phyloP scores from a whole-genome alignment of 30 jellyfish, hydroid and myxozoan genomes.

The Aurelia sp. region DNA sequence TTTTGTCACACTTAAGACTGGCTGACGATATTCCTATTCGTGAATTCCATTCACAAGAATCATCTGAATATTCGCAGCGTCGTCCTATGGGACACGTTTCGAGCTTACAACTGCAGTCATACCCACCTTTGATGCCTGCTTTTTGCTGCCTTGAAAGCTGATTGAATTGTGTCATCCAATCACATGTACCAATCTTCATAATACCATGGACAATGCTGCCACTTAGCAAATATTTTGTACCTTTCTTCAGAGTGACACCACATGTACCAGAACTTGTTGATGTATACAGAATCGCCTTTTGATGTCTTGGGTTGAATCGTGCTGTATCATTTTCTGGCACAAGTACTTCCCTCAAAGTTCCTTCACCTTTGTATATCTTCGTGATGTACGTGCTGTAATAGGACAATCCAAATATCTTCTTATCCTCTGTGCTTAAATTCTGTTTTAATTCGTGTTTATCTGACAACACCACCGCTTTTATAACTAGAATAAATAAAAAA shows the following conservation, averaged over 20 bases:
- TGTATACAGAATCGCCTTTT: slow-evolving; percentile 54
- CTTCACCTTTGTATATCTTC: slow-evolving; percentile 53
- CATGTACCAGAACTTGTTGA: slow-evolving; percentile 64
- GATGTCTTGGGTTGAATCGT: slow-evolving; percentile 47
- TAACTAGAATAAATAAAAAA: slow-evolving; percentile 9
- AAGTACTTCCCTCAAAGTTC: slow-evolving; percentile 7
- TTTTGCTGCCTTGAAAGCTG: slow-evolving; percentile 57
- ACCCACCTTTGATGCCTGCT: slow-evolving; percentile 76
- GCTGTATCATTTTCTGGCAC: slow-evolving; percentile 39
- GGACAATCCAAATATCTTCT: slow-evolving; percentile 23
- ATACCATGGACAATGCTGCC: slow-evolving; percentile 45
- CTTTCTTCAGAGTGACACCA: slow-evolving; percentile 60
- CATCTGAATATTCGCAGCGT: slow-evolving; percentile 15
- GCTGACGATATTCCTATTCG: neutral
- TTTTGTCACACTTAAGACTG: slow-evolving; percentile 37
- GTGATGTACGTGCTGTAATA: slow-evolving; percentile 65
- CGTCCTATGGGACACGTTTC: slow-evolving; percentile 58
- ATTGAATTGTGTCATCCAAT: slow-evolving; percentile 55
- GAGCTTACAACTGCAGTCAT: slow-evolving; percentile 83
- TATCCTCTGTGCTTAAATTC: slow-evolving; percentile 31
- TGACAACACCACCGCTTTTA: slow-evolving; percentile 62
- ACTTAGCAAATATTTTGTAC: slow-evolving; percentile 65
- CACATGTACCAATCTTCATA: slow-evolving; percentile 62
- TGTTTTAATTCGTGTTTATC: slow-evolving; percentile 33
- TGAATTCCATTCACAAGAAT: slow-evolving; percentile 53